Evolutionary conservation across 2,113 vertebrate genomes (phyloP).

Genomic region (Hemiscyllium ocellatum): DNA sequence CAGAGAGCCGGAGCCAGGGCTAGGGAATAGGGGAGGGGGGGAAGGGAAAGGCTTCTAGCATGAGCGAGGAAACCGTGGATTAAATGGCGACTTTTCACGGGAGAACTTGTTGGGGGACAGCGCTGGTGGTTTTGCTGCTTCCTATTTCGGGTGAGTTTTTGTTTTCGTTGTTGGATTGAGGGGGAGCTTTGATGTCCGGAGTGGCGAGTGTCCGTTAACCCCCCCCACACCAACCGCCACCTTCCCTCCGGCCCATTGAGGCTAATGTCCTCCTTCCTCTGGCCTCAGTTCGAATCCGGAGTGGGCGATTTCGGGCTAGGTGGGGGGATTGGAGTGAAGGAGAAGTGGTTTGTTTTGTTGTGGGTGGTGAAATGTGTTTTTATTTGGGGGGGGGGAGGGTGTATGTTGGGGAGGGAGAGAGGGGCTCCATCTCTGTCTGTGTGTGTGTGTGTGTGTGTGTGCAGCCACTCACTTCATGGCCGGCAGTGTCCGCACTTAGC

Average conservation of each 20-base stretch:
- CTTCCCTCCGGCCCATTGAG: background rate
- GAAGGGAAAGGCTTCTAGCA: conserved; percentile 47
- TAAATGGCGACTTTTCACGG: conserved; percentile 62
- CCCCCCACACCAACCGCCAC: background rate
- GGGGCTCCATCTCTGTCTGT: background rate
- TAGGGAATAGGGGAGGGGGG: conserved; percentile 40
- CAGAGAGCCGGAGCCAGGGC: background rate
- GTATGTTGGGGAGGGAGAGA: too few species aligned
- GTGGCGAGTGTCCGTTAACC: conserved; percentile 34
- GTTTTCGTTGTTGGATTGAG: background rate
- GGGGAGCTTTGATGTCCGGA: background rate
- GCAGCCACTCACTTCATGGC: conserved; percentile 7
- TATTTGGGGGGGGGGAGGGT: background rate
- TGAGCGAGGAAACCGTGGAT: conserved; percentile 48
- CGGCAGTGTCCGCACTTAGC: conserved; percentile 11
- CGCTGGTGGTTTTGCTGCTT: conserved; percentile 52
- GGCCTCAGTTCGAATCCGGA: background rate
- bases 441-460: too few species aligned
- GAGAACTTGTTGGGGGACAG: conserved; percentile 55
- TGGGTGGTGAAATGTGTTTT: background rate
- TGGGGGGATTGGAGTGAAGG: background rate
- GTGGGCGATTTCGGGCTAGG: background rate
- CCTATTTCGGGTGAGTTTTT: conserved; percentile 57
- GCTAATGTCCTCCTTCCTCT: background rate
- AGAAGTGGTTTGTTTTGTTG: background rate